Evolutionary conservation across 2,888 invertebrate species (phyloP), one percentile per base, ranked within the genome.

Genomic region (Agrilus cyanescens): DNA sequence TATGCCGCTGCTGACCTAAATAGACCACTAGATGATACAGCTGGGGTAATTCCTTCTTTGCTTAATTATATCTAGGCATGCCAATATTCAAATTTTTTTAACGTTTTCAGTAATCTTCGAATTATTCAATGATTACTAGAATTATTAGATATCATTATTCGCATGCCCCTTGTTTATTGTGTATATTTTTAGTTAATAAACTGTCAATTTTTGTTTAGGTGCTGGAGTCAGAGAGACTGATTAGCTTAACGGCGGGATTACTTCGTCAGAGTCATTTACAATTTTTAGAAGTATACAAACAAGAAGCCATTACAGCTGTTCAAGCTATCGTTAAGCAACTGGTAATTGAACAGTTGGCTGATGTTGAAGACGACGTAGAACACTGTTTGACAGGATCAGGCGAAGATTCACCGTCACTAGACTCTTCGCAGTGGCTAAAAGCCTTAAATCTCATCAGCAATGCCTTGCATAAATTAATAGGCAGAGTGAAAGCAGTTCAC

Each of bases 1-100:
- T 56, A 91, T 64, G 82, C 93, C 40, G 87, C 93, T 4, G 78
- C 85, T 12, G 96, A 97, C 67, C 73, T 98, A 15, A 93, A 91
- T 68, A 73, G 94, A 55, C 88, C 91, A 8, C 72, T 73, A 45
- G 76, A 72, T 58, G 70, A 66, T 13, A 69, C 73, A 40, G 70
- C 69, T 46, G 75, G 75, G 42, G 75, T 20, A 20, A 20, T 4
- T 20, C 7, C 20, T 20, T 20, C 20, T 20, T 20, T 20, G 20
- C 7, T 20, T 7, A 20, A n/a, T n/a, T n/a, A n/a, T n/a, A n/a
- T n/a, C n/a, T n/a, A n/a, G n/a, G n/a, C n/a, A n/a, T n/a, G n/a
- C n/a, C n/a, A n/a, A n/a, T n/a, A n/a, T n/a, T n/a, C n/a, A n/a
- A n/a, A n/a, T n/a, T n/a, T n/a, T n/a, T n/a, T n/a, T n/a, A n/a